Percentiles rank a stretch among this genome's conserved stretches.
These are phyloP conservation scores for Tenthredo notha DNA, from an alignment of 2,888 invertebrate genomes.

Conservation along the genomic window DNA sequence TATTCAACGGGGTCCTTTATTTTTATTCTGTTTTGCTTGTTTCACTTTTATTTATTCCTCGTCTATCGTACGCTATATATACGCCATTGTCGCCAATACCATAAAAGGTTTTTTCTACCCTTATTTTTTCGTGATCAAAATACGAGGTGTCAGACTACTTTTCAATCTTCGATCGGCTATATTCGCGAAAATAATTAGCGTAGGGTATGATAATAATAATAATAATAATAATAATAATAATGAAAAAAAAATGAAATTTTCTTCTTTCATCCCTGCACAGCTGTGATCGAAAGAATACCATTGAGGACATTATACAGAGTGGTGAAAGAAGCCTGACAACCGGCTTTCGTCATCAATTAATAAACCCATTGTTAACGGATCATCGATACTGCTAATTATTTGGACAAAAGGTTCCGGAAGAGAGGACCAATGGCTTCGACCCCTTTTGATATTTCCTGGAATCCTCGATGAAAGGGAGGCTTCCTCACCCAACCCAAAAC, in stretches of 20 bases:
- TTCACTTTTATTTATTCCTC: slow-evolving; percentile 56
- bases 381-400: slow-evolving; percentile 51
- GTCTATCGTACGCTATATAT: slow-evolving; percentile 1
- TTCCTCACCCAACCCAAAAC: background rate
- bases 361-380: slow-evolving; percentile 47
- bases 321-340: slow-evolving; percentile 5
- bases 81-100: slow-evolving; percentile 22
- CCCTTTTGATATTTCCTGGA: slow-evolving; percentile 45
- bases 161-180: slow-evolving; percentile 2
- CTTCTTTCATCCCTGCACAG: background rate
- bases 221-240: no score
- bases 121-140: background rate
- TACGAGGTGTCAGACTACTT: background rate
- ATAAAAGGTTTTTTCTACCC: background rate
- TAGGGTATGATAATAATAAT: no score
- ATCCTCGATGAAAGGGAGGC: slow-evolving; percentile 18
- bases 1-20: slow-evolving; percentile 59
- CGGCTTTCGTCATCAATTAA: slow-evolving; percentile 47
- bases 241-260: background rate
- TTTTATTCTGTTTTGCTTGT: slow-evolving; percentile 56
- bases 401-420: slow-evolving; percentile 39
- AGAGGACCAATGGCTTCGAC: slow-evolving; percentile 5
- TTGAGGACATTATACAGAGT: background rate
- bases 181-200: background rate
- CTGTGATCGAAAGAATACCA: background rate